Conservation (phyloP, 2,113 vertebrate species). For the Oncorhynchus gorbuscha region DNA sequence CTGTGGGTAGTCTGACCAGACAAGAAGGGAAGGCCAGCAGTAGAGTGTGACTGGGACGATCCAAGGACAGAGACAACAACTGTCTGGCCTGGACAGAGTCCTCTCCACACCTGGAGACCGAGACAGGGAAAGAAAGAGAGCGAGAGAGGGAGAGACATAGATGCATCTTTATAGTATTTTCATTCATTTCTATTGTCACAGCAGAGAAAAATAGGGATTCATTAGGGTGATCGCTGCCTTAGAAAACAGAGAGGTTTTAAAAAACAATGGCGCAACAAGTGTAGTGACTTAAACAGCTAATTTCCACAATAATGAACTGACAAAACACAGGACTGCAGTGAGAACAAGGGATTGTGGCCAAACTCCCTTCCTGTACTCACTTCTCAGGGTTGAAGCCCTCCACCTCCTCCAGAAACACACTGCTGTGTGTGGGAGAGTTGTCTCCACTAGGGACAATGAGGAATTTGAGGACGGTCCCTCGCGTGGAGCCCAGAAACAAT, state of each 20-base stretch:
- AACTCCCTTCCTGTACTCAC: slow-evolving; percentile 60
- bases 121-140: slow-evolving; percentile 1
- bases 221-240: too few relatives aligned
- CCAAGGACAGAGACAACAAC: slow-evolving; percentile 88
- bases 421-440: slow-evolving; percentile 74
- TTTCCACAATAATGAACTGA: too few relatives aligned
- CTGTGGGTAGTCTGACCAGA: slow-evolving; percentile 85
- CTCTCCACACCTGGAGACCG: slow-evolving; percentile 79
- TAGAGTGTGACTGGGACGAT: slow-evolving; percentile 81
- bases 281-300: neutral
- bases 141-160: slow-evolving; percentile 1
- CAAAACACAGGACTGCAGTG: too few relatives aligned
- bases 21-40: slow-evolving; percentile 89
- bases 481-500: slow-evolving; percentile 90
- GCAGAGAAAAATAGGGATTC: too few relatives aligned
- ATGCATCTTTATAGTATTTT: too few relatives aligned
- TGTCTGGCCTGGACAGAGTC: slow-evolving; percentile 76
- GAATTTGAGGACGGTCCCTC: slow-evolving; percentile 91
- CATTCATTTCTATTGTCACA: too few relatives aligned
- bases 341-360: too few relatives aligned
- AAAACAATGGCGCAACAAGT: neutral
- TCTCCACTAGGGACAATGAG: slow-evolving; percentile 80
- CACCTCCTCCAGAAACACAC: slow-evolving; percentile 90
- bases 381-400: slow-evolving; percentile 92
- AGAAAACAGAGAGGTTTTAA: neutral